Base-by-base conservation (phyloP, 1,140 invertebrate species). In the Batillaria attramentaria region DNA sequence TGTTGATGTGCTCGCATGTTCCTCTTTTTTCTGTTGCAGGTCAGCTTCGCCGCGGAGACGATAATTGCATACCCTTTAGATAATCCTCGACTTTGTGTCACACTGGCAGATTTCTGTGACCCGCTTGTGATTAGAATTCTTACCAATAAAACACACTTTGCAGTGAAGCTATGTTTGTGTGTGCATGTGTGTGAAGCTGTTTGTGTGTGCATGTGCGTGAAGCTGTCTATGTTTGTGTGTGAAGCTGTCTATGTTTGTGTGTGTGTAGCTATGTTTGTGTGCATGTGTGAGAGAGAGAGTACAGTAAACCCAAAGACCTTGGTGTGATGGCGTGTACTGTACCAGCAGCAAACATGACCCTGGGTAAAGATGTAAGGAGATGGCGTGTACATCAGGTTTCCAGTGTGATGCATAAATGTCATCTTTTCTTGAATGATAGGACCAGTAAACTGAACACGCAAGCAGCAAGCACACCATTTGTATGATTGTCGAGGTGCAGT, bases 31-130 rank as follows among this genome's bases (percentile, higher is more conserved):
- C 20, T 54, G 39, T 78, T 72, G 24, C 77, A 78, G 77, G 69
- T 78, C 77, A 60, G 31, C 68, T 33, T 72, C 77, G 10, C 77
- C 77, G 5, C 46, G 77, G 16, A 42, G 72, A 68, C 60, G 78
- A 74, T 79, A 50, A 33, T 41, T 31, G 6, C 62, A 66, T 0
- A 13, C 24, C 24, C 20, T 24, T n/a, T 13, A 60, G 31, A 60
- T 8, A n/a, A 28, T 60, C 31, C 31, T 20, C 31, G 31, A n/a
- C 24, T n/a, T 10, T 60, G 24, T 60, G 57, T 28, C 57, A 60
- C 24, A 60, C 31, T 60, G 57, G 57, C 57, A 60, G 8, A n/a
- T n/a, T n/a, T n/a, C n/a, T n/a, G n/a, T n/a, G n/a, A n/a, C n/a
- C n/a, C n/a, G n/a, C n/a, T n/a, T 54, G 46, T 16, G 46, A 54